Evolutionary conservation across 2,113 vertebrate species (phyloP).

Genomic region (Ctenomys sociabilis): DNA sequence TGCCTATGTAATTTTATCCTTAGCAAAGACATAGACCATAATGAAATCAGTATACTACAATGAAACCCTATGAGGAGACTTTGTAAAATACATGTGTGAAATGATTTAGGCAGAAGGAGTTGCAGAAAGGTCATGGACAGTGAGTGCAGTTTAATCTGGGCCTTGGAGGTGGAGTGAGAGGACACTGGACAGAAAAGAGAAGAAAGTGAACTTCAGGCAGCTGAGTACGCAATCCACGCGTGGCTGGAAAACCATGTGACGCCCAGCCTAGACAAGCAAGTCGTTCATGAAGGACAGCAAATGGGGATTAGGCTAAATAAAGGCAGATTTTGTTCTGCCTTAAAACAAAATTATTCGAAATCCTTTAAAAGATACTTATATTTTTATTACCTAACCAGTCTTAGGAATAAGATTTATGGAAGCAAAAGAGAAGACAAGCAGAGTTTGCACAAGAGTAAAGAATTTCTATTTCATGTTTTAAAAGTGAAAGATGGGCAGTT

Average conservation of each 20-base stretch:
- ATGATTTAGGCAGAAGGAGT: neutral
- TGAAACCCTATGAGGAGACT: neutral
- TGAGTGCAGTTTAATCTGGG: conserved; percentile 1
- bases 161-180: neutral
- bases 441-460: neutral
- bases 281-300: neutral
- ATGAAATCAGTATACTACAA: neutral
- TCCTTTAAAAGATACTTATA: neutral
- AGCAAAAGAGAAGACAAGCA: neutral
- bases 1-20: conserved; percentile 18
- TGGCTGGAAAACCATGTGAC: neutral
- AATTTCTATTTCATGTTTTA: conserved; percentile 16
- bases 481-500: neutral
- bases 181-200: neutral
- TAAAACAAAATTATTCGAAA: conserved; percentile 23
- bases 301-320: neutral
- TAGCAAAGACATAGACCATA: neutral
- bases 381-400: neutral
- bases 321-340: neutral
- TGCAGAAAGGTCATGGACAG: neutral
- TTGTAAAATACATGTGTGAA: neutral
- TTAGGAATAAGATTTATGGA: neutral
- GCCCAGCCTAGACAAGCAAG: neutral
- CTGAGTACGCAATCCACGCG: neutral
- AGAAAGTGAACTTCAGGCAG: neutral